phyloP scores from a whole-genome alignment of 2,797 vertebrate genomes.

The Poeciliopsis presidionis region DNA sequence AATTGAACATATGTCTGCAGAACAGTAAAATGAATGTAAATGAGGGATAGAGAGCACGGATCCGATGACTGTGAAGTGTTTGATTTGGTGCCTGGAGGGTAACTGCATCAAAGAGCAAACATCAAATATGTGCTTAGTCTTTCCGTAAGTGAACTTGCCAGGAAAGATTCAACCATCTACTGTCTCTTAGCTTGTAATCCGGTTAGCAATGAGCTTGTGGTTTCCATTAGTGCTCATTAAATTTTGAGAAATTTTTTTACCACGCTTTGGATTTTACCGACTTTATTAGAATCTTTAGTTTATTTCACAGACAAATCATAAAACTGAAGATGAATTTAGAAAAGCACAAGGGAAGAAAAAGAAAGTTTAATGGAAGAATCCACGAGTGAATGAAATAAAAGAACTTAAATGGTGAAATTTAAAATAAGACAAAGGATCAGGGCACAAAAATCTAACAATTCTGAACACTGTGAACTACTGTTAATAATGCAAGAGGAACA shows the following conservation, averaged over 20 bases:
- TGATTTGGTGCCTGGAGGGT: conserved; percentile 9
- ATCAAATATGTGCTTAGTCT: not conserved
- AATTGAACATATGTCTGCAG: conserved; percentile 1
- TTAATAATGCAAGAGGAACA: not conserved
- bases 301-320: not conserved
- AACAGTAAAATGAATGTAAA: not conserved
- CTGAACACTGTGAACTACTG: not conserved
- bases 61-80: conserved; percentile 1
- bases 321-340: not conserved
- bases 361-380: too few species aligned
- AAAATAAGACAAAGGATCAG: not conserved
- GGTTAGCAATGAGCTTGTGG: not conserved
- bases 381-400: too few species aligned
- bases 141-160: not conserved
- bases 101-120: not conserved
- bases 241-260: not conserved
- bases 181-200: not conserved
- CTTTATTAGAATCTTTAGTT: not conserved
- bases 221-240: not conserved
- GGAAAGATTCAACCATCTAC: not conserved
- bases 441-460: not conserved
- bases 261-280: not conserved
- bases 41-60: not conserved
- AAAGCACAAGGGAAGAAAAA: not conserved
- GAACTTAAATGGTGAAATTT: too few species aligned